Conservation (phyloP, 1,140 invertebrate genomes). For the Drosophila sturtevanti region DNA sequence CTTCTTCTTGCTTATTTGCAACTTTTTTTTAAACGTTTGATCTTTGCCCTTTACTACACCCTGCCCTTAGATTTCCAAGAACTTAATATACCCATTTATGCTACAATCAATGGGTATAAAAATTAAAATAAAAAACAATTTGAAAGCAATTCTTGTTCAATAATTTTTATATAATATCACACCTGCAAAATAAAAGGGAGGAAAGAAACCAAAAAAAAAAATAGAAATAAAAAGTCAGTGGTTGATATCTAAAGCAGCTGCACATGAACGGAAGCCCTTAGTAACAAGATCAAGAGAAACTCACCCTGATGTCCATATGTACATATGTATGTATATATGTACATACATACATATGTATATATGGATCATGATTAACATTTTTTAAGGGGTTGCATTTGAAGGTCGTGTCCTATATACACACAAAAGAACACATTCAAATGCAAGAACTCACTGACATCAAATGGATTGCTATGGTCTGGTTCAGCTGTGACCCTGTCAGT, state of each 20-base stretch:
- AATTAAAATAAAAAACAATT: not conserved
- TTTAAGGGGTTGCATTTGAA: conserved; percentile 51
- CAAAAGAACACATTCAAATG: not conserved
- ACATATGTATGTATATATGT: too few relatives aligned
- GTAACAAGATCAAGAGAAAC: not conserved
- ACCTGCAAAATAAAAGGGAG: not conserved
- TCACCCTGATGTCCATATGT: too few relatives aligned
- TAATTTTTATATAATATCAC: not conserved
- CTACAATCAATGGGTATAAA: too few relatives aligned
- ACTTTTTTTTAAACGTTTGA: too few relatives aligned
- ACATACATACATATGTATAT: too few relatives aligned
- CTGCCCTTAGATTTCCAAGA: too few relatives aligned
- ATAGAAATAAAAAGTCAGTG: not conserved
- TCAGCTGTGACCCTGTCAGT: conserved; percentile 35
- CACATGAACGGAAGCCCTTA: not conserved
- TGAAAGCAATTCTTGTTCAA: too few relatives aligned
- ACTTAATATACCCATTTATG: too few relatives aligned
- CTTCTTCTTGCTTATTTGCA: too few relatives aligned
- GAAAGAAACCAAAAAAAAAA: not conserved
- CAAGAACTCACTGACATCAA: not conserved
- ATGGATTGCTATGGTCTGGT: conserved; percentile 9
- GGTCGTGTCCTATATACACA: conserved; percentile 32
- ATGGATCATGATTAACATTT: not conserved
- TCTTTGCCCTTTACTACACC: too few relatives aligned
- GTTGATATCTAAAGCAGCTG: not conserved